phyloP scores from a whole-genome alignment of 2,797 vertebrate genomes.

The Esox masquinongy region DNA sequence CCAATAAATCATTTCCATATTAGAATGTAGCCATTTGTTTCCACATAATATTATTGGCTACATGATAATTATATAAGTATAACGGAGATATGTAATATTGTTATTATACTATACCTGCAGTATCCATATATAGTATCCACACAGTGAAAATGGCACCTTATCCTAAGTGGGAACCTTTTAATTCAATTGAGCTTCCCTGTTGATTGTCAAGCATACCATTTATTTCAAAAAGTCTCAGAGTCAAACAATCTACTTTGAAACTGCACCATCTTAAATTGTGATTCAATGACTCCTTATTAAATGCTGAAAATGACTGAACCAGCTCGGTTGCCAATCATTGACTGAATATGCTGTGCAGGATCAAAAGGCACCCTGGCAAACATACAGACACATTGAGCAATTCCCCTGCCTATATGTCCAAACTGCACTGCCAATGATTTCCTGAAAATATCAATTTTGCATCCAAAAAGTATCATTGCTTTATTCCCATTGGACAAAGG shows the following conservation, averaged over 20 bases:
- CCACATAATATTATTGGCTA: background rate
- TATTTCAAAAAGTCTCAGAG: background rate
- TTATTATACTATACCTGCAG: background rate
- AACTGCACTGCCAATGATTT: conserved; percentile 28
- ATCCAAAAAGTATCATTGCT: conserved; percentile 33
- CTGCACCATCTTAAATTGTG: background rate
- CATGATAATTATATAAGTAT: background rate
- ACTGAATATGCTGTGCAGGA: background rate
- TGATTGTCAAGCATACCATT: background rate
- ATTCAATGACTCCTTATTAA: background rate
- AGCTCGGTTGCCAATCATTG: background rate
- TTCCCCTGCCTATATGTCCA: conserved; percentile 29
- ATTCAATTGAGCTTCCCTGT: conserved; percentile 3
- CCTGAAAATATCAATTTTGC: conserved; percentile 34
- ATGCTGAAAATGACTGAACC: background rate
- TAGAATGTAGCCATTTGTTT: background rate
- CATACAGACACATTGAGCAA: conserved; percentile 32
- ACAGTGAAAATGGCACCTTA: background rate
- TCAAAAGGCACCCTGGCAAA: background rate
- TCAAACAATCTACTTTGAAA: background rate
- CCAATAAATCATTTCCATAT: background rate
- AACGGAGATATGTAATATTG: background rate
- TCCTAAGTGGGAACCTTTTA: background rate
- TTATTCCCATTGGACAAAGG: conserved; percentile 36
- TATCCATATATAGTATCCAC: background rate